Percentiles rank a stretch among this genome's conserved stretches.
These are phyloP conservation scores for Cromileptes altivelis DNA, from an alignment of 2,113 vertebrate genomes.

Conservation along the genomic window DNA sequence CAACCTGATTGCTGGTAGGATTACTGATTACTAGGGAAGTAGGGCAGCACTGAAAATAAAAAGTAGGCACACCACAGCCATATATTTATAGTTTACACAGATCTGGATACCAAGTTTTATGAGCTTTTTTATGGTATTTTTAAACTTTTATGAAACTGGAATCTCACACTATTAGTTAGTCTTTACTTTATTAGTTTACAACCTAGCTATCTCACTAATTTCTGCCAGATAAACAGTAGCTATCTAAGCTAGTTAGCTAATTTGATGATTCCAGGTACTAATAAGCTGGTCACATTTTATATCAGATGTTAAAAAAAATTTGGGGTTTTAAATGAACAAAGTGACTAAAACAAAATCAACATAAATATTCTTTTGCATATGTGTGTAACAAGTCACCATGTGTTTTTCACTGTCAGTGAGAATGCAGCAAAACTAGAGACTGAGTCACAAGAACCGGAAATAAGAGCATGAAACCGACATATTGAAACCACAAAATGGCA, in stretches of 20 bases:
- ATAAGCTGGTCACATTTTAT: background rate
- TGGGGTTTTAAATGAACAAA: no score
- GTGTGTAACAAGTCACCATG: background rate
- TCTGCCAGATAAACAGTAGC: background rate
- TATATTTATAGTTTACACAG: background rate
- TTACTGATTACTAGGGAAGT: background rate
- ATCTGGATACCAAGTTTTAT: background rate
- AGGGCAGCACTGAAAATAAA: background rate
- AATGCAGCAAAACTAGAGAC: background rate
- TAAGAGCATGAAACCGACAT: constrained; percentile 21
- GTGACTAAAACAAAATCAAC: no score
- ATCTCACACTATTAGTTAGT: no score
- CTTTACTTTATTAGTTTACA: no score
- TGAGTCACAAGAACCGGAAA: constrained; percentile 31
- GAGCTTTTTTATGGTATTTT: no score
- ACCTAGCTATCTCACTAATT: background rate
- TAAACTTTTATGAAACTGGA: no score
- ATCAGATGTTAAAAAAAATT: background rate
- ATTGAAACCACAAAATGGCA: constrained; percentile 42
- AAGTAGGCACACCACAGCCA: background rate
- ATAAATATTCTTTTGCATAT: background rate
- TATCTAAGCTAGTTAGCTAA: background rate
- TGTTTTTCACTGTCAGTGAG: background rate
- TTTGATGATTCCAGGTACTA: background rate
- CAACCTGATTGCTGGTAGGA: background rate